Base-by-base conservation (phyloP, 2,113 vertebrate genomes). In the Campylorhamphus procurvoides region DNA sequence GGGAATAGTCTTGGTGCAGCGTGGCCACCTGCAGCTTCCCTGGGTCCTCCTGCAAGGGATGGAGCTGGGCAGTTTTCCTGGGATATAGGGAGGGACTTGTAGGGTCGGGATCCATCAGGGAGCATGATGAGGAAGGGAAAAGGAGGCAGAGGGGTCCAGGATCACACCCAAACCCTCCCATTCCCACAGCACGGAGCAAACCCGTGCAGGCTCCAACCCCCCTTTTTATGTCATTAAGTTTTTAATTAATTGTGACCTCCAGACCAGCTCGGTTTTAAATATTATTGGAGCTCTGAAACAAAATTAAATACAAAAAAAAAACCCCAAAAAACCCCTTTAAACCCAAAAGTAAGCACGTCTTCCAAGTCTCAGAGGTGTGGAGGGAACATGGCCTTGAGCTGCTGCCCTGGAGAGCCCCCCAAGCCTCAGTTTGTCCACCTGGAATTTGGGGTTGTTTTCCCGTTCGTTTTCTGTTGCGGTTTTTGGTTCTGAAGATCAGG, bases 401-500 rank as follows among this genome's bases (percentile, higher is more conserved):
- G 98, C 97, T 97, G 97, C 97, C 97, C 97, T 82, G 84, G 96
- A 88, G 96, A 97, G 98, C 97, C 98, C 98, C 96, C 73, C 97
- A 94, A 63, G 97, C 93, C 97, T 98, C 98, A 74, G 96, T 98
- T 98, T 98, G 98, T 99, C 98, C 97, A 98, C 98, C 98, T 98
- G 97, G 98, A 98, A 98, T 98, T 98, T 98, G 98, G 95, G 39
- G 23, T 53, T 58, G 39, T 60, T 59, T 87, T 74, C 39, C 67
- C 1, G 0, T 93, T 97, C 89, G 49, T 76, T 96, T 96, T 95
- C 96, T 90, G 93, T 97, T 97, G 20, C 86, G 20, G 46, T 96
- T 97, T 97, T 97, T 53, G 89, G 96, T 97, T 98, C 97, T 95
- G 97, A 99, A 98, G 98, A 99, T 99, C 99, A 98, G 98, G 98